Percentiles rank a stretch among this genome's conserved stretches.
Evolutionary conservation across 1,140 invertebrate genomes (phyloP).

Genomic region (Macrostomum lignano): DNA sequence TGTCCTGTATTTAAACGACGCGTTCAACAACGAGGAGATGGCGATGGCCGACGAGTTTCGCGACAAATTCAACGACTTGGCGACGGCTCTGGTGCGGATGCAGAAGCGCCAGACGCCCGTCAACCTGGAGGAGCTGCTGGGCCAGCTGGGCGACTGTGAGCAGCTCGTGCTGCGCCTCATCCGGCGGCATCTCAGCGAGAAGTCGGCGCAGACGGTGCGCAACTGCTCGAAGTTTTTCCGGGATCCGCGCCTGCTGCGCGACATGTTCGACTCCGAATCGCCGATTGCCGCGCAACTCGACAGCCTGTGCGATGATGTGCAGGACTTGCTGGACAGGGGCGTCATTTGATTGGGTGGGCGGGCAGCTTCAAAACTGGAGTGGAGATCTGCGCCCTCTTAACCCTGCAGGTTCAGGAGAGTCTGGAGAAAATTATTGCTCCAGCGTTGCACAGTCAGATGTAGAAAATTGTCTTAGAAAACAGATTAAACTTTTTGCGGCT

Average conservation of each 20-base stretch:
- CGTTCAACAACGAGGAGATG: slow-evolving; percentile 41
- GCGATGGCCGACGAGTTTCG: slow-evolving; percentile 34
- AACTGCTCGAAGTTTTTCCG: neutral
- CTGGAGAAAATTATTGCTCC: too few species aligned
- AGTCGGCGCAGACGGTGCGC: slow-evolving; percentile 29
- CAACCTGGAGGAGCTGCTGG: slow-evolving; percentile 20
- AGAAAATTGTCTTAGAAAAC: too few species aligned
- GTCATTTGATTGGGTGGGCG: neutral
- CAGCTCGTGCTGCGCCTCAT: slow-evolving; percentile 38
- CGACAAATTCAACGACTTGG: slow-evolving; percentile 7
- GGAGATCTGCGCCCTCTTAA: too few species aligned
- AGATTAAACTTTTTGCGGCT: too few species aligned
- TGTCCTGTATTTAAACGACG: slow-evolving; percentile 45
- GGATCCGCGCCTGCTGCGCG: neutral
- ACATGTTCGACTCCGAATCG: neutral
- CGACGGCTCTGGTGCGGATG: slow-evolving; percentile 9
- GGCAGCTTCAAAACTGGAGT: neutral
- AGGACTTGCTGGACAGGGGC: neutral
- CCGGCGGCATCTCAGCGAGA: slow-evolving; percentile 47
- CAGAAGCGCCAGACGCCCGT: slow-evolving; percentile 22
- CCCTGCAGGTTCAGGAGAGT: too few species aligned
- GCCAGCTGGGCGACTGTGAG: slow-evolving; percentile 30
- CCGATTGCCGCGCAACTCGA: slow-evolving; percentile 1
- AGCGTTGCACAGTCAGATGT: too few species aligned
- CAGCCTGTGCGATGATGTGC: slow-evolving; percentile 4